Evolutionary conservation across 2,888 invertebrate species (phyloP), one percentile per base, ranked within the genome.

Genomic region (Andricus curvator): DNA sequence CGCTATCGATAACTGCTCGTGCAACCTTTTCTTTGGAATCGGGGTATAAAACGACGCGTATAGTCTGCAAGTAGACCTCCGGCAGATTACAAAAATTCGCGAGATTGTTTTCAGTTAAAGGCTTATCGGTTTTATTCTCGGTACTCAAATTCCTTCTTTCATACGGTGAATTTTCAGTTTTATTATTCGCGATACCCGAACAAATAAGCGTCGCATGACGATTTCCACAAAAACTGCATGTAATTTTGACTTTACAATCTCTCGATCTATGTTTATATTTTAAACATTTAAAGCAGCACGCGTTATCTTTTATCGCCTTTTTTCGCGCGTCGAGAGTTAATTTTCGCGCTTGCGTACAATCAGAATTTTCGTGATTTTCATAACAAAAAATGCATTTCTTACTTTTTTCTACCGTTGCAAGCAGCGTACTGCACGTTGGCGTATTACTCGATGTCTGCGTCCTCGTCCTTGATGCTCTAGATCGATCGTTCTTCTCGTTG

Each of bases 331-430:
- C 82, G 25, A 83, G 13, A 6, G 87, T 76, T 48, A 88, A 65
- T 60, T 81, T 85, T 62, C 85, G 81, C 15, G 86, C 83, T 56
- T 82, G 80, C 62, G 85, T 82, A 51, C 84, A 86, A n/a, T 29
- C 20, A 51, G 82, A 11, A 78, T 85, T 86, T 41, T 85, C 81
- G 82, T 84, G 83, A n/a, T 83, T 76, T 25, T 82, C 84, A 29
- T 41, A 76, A 80, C 88, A 88, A 85, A 89, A 88, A 62, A 89
- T 86, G 82, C 87, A 88, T 66, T 78, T 79, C 41, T 65, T 82
- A 33, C 62, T 29, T 37, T 79, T 85, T 20, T 74, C 78, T 17
- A 15, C 17, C 0, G 4, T 17, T 4, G 17, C 1, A 5, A 48
- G 4, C 1, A 48, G 48, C 1, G 17, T 1, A 3, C 48, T 44